These are phyloP conservation scores for Corynorhinus townsendii DNA, from an alignment of 2,113 vertebrate genomes.

Conservation along the genomic window DNA sequence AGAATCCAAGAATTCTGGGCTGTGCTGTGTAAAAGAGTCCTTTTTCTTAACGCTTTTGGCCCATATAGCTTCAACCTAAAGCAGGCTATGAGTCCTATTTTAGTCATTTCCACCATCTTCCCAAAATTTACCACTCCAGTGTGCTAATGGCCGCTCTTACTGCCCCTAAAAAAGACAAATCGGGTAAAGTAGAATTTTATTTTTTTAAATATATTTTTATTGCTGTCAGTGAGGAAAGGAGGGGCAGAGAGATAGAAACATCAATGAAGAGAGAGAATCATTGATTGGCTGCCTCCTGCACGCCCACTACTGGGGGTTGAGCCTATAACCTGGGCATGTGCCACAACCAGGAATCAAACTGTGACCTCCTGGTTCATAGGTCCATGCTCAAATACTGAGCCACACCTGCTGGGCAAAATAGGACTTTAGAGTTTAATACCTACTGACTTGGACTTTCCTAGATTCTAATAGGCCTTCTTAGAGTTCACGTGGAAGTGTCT, in stretches of 20 bases:
- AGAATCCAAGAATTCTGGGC: neutral
- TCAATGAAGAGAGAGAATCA: no score
- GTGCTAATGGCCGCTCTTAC: neutral
- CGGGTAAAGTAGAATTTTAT: neutral
- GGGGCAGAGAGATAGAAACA: no score
- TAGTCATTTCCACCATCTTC: neutral
- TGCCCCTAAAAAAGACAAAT: neutral
- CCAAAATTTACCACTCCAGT: neutral
- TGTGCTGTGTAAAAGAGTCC: neutral
- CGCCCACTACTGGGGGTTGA: no score
- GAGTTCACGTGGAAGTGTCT: neutral
- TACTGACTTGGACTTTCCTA: neutral
- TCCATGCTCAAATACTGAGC: no score
- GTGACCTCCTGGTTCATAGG: no score
- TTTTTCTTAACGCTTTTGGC: neutral
- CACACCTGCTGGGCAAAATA: neutral
- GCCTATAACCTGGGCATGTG: no score
- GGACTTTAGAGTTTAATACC: neutral
- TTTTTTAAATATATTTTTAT: no score
- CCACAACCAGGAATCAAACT: no score
- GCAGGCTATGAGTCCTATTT: neutral
- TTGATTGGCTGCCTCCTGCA: no score
- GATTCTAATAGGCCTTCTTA: neutral
- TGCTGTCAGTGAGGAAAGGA: no score
- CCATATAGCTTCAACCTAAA: neutral